Conservation (phyloP, 2,113 vertebrate genomes). For the Baryphthengus martii region DNA sequence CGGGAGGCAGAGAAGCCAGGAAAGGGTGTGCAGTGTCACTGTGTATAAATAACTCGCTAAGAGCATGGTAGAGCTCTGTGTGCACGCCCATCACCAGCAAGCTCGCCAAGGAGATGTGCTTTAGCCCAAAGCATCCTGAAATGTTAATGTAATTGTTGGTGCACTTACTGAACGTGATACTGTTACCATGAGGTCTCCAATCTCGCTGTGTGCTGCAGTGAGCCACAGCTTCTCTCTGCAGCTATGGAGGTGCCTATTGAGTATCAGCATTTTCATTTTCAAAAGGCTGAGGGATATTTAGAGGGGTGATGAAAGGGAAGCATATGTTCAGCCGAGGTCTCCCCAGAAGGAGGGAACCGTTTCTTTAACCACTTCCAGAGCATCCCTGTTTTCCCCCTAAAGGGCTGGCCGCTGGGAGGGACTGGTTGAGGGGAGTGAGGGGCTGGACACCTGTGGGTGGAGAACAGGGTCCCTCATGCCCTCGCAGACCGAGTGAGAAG, state of each 20-base stretch:
- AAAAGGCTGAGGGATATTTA: neutral
- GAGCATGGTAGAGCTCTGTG: neutral
- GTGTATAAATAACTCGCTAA: neutral
- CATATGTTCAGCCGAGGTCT: rapidly evolving
- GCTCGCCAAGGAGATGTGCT: neutral
- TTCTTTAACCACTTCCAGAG: neutral
- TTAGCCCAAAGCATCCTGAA: neutral
- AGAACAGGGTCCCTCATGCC: rapidly evolving
- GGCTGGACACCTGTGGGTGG: neutral
- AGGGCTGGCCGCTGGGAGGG: neutral
- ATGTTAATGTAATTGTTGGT: constrained; percentile 17
- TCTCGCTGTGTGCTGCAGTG: neutral
- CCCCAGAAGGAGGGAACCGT: neutral
- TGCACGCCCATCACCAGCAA: rapidly evolving
- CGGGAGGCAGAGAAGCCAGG: neutral
- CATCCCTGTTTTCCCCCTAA: neutral
- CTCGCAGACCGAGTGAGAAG: neutral
- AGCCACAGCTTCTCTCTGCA: neutral
- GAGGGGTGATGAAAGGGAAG: neutral
- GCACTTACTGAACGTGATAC: neutral
- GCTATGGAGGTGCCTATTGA: neutral
- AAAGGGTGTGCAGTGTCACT: neutral
- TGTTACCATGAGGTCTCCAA: neutral
- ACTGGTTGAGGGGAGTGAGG: rapidly evolving
- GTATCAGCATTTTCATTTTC: neutral